Percentiles rank a stretch among this genome's conserved stretches.
phyloP scores from a whole-genome alignment of 2,113 vertebrate species.

The Peromyscus californicus region DNA sequence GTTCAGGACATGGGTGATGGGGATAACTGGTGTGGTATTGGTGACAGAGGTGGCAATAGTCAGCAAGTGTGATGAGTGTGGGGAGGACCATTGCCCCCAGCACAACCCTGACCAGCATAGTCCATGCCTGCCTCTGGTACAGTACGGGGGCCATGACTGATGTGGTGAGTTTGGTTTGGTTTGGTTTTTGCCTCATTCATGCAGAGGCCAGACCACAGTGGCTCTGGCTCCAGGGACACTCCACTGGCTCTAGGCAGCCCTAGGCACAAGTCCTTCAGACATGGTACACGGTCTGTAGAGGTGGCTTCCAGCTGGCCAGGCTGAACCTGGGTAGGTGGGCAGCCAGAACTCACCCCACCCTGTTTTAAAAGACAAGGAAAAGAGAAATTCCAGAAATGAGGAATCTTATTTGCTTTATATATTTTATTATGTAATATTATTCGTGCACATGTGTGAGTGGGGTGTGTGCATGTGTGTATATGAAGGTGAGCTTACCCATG shows the following conservation, averaged over 20 bases:
- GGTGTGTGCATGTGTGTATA: background rate
- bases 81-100: slow-evolving; percentile 89
- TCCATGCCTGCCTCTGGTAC: slow-evolving; percentile 85
- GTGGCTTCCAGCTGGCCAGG: background rate
- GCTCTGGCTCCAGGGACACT: slow-evolving; percentile 33
- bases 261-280: slow-evolving; percentile 42
- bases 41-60: slow-evolving; percentile 92
- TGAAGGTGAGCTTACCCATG: background rate
- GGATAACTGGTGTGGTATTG: slow-evolving; percentile 93
- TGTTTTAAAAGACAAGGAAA: background rate
- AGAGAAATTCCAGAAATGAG: background rate
- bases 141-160: background rate
- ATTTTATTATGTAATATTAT: background rate
- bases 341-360: background rate
- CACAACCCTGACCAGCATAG: slow-evolving; percentile 91
- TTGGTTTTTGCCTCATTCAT: slow-evolving; percentile 50
- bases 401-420: slow-evolving; percentile 6
- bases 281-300: background rate
- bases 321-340: background rate
- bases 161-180: slow-evolving; percentile 39
- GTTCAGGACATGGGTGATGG: slow-evolving; percentile 90
- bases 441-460: background rate
- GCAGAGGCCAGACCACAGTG: background rate
- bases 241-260: background rate
- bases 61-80: slow-evolving; percentile 89